Evolutionary conservation across 2,113 vertebrate species (phyloP).

Genomic region (Dasypus novemcinctus): DNA sequence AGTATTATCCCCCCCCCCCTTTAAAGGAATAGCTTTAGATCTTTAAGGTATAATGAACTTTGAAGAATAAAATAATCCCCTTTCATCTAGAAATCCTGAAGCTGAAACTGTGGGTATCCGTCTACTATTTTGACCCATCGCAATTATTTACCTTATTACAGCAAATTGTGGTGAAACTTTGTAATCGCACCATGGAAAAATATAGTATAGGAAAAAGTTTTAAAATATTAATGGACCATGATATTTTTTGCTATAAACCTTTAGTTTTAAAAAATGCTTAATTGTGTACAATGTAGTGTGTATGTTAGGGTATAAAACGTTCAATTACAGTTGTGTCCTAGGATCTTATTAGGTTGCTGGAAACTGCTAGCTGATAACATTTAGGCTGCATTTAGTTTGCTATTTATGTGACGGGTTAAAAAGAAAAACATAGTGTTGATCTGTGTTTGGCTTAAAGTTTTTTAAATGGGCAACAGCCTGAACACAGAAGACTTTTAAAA

Average conservation of each 20-base stretch:
- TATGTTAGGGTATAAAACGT: conserved; percentile 75
- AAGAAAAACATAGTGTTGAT: conserved; percentile 86
- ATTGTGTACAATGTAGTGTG: conserved; percentile 52
- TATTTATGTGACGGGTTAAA: conserved; percentile 84
- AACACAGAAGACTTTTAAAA: conserved; percentile 88
- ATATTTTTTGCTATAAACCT: conserved; percentile 45
- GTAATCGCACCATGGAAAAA: conserved; percentile 42
- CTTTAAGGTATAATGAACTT: too few relatives aligned
- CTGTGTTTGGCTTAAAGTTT: conserved; percentile 84
- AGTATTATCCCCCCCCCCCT: too few relatives aligned
- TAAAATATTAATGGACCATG: conserved; percentile 46
- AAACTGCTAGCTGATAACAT: conserved; percentile 81
- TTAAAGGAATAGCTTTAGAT: too few relatives aligned
- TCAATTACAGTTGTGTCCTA: conserved; percentile 65
- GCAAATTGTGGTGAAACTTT: conserved; percentile 58
- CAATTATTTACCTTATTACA: conserved; percentile 76
- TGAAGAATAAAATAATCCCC: conserved; percentile 65
- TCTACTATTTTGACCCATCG: conserved; percentile 67
- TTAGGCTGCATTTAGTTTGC: conserved; percentile 81
- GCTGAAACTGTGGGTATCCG: conserved; percentile 61
- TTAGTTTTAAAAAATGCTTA: neutral
- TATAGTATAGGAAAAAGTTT: conserved; percentile 48
- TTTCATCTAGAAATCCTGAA: conserved; percentile 29
- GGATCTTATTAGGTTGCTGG: conserved; percentile 81
- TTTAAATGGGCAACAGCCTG: conserved; percentile 85